Percentiles rank a stretch among this genome's conserved stretches.
Conservation (phyloP, 2,113 vertebrate species). For the Paedocypris sp. region DNA sequence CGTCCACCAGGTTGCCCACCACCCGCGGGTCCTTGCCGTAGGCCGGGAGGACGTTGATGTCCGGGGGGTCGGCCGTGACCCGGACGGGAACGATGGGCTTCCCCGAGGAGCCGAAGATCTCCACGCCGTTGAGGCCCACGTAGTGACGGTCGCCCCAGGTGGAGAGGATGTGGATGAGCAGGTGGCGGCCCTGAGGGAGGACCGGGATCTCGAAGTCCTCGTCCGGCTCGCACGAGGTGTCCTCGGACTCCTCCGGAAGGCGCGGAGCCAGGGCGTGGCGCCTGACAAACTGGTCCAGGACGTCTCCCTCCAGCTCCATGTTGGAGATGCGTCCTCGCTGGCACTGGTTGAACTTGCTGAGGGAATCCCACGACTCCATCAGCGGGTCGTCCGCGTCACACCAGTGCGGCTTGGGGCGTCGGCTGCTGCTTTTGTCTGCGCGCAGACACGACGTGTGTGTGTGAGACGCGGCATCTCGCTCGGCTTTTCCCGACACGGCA, state of each 20-base stretch:
- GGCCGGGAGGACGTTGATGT: slow-evolving; percentile 84
- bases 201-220: slow-evolving; percentile 84
- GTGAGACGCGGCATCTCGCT: no score
- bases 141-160: slow-evolving; percentile 98
- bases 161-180: slow-evolving; percentile 76
- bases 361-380: slow-evolving; percentile 82
- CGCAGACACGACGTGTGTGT: no score
- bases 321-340: slow-evolving; percentile 85
- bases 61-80: slow-evolving; percentile 77
- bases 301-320: slow-evolving; percentile 74
- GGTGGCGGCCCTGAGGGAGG: slow-evolving; percentile 72
- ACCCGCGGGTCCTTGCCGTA: slow-evolving; percentile 81
- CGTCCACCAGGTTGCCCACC: slow-evolving; percentile 74
- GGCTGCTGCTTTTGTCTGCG: slow-evolving; percentile 19
- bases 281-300: slow-evolving; percentile 87
- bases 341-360: slow-evolving; percentile 79
- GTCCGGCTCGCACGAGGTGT: slow-evolving; percentile 46
- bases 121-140: slow-evolving; percentile 87
- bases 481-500: no score
- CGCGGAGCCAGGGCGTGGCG: slow-evolving; percentile 50
- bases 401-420: slow-evolving; percentile 36
- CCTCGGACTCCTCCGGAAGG: slow-evolving; percentile 47
- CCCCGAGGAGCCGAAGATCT: slow-evolving; percentile 83
- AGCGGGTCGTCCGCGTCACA: slow-evolving; percentile 70
- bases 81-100: slow-evolving; percentile 65